A percentile compares a stretch with the other conserved stretches of the same genome.
These are phyloP conservation scores for Solenopsis invicta DNA, from an alignment of 1,140 invertebrate genomes.

Conservation along the genomic window DNA sequence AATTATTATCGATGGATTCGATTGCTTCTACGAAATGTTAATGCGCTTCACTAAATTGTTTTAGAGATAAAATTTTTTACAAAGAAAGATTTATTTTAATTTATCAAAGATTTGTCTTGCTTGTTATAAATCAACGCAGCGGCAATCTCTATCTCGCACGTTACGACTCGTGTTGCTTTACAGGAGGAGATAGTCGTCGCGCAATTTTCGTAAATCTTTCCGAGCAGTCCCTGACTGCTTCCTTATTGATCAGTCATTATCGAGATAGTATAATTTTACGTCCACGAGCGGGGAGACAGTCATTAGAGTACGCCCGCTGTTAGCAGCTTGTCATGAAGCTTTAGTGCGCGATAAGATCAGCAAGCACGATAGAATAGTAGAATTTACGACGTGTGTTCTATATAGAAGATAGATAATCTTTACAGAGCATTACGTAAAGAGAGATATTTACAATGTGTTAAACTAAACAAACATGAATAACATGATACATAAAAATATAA, in stretches of 20 bases:
- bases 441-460: not conserved
- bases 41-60: too few species aligned
- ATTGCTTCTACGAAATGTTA: too few species aligned
- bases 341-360: conserved; percentile 38
- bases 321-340: conserved; percentile 37
- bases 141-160: conserved; percentile 16
- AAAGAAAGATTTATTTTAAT: too few species aligned
- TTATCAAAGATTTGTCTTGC: too few species aligned
- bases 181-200: conserved; percentile 8
- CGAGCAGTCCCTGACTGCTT: conserved; percentile 24
- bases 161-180: not conserved
- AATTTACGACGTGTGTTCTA: conserved; percentile 15
- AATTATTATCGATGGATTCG: too few species aligned
- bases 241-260: conserved; percentile 48
- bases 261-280: conserved; percentile 47
- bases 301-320: conserved; percentile 36
- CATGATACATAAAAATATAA: not conserved
- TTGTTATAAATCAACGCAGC: not conserved
- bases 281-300: conserved; percentile 21
- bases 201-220: conserved; percentile 47
- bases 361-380: conserved; percentile 13
- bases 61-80: too few species aligned
- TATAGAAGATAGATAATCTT: not conserved
- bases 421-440: not conserved
- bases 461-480: too few species aligned